Conservation (phyloP, 2,113 vertebrate species). For the Odocoileus hemionus region DNA sequence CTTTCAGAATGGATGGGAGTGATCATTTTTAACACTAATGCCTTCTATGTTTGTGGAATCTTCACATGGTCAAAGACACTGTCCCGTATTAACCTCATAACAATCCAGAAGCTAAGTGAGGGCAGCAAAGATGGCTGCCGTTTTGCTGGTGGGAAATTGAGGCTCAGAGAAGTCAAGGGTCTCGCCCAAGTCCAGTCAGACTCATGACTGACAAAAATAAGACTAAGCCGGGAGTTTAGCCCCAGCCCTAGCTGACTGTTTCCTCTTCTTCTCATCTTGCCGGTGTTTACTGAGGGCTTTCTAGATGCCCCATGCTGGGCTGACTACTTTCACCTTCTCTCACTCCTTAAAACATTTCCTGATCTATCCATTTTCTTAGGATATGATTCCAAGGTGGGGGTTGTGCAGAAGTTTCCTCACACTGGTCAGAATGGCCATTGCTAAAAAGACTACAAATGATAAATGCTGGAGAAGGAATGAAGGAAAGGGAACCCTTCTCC, state of each 20-base stretch:
- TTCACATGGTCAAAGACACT: background rate
- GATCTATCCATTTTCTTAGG: background rate
- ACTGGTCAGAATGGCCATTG: background rate
- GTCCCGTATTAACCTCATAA: background rate
- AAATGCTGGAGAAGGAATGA: background rate
- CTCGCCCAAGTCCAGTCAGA: background rate
- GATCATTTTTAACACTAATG: constrained; percentile 11
- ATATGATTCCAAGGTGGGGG: background rate
- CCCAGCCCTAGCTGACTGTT: background rate
- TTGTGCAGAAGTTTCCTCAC: background rate
- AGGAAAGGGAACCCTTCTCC: background rate
- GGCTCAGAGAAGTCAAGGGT: background rate
- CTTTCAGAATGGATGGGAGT: background rate
- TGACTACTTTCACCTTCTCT: background rate
- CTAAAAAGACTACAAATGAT: background rate
- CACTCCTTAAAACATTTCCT: background rate
- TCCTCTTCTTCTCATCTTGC: background rate
- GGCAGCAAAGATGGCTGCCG: background rate
- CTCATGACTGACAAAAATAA: background rate
- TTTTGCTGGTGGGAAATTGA: background rate
- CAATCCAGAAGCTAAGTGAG: background rate
- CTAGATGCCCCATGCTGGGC: accelerated
- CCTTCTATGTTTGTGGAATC: background rate
- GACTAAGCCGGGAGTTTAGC: accelerated
- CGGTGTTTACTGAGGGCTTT: background rate